These are phyloP conservation scores for Caenorhabditis sulstoni DNA, from an alignment of 2,888 invertebrate genomes.

Conservation along the genomic window DNA sequence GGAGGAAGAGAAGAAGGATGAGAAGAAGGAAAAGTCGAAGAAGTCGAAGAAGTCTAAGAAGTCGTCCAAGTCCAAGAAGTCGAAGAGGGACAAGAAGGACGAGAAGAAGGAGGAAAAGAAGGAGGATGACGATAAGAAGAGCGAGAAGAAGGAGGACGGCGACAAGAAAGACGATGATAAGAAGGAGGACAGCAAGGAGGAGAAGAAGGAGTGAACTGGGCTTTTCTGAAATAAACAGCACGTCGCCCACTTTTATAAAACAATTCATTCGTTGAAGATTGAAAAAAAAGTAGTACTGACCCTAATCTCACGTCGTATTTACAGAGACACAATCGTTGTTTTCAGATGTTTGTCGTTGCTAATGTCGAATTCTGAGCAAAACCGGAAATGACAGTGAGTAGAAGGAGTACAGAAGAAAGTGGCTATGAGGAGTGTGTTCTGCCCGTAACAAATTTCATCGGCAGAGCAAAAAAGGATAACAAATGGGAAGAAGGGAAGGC, in stretches of 20 bases:
- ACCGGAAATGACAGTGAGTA: too few species aligned
- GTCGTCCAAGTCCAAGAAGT: slow-evolving; percentile 28
- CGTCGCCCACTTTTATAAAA: too few species aligned
- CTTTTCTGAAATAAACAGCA: too few species aligned
- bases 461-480: not conserved
- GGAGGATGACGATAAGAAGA: slow-evolving; percentile 19
- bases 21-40: slow-evolving; percentile 3
- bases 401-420: not conserved
- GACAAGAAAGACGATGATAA: slow-evolving; percentile 1
- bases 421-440: not conserved
- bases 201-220: too few species aligned
- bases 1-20: slow-evolving; percentile 5
- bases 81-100: slow-evolving; percentile 11
- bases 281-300: too few species aligned
- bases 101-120: slow-evolving; percentile 23
- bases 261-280: too few species aligned
- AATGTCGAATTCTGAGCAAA: too few species aligned
- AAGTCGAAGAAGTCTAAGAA: slow-evolving; percentile 28
- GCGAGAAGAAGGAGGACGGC: slow-evolving; percentile 25
- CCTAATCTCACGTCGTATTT: too few species aligned
- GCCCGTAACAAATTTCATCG: too few species aligned
- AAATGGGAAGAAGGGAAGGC: not conserved
- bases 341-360: too few species aligned
- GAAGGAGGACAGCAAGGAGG: too few species aligned
- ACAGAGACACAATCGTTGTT: too few species aligned